Base-by-base conservation (phyloP, 1,140 invertebrate genomes). In the Papilio machaon region DNA sequence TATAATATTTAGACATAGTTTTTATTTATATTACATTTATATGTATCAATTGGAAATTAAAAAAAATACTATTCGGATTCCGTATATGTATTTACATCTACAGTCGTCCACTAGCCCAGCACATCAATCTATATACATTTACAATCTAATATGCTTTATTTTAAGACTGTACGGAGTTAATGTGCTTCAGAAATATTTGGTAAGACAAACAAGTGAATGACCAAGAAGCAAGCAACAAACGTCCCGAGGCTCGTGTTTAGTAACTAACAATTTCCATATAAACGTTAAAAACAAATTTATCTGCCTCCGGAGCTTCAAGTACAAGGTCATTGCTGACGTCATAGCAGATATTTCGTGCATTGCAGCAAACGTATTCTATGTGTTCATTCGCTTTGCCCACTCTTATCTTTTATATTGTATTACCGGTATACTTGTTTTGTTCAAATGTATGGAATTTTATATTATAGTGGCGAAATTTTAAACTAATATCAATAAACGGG, bases 271-370 rank as follows among this genome's bases (percentile, higher is more conserved):
- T 76, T 77, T 23, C 49, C 54, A 77, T 58, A 67, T 67, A 67
- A 67, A 77, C 75, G 60, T 82, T 80, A 73, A 76, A 82, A 77
- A 82, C 75, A 82, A 43, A 75, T 80, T 83, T 85, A 88, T 85
- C 80, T 83, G 80, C 80, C 82, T 85, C 78, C 78, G 76, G 84
- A 86, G 84, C 83, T 87, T 85, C 82, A 88, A 86, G 79, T 87
- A 90, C 88, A 90, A 92, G 91, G 91, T 85, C 86, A 70, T 35
- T 30, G 83, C 76, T 88, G 88, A 91, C 90, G 91, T 91, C 88
- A 90, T 82, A 83, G 83, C 83, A 85, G 82, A 83, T 84, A 85
- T 86, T 86, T 84, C 83, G 83, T 82, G 81, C 82, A 87, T 83
- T 82, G 83, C 86, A 81, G 81, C 85, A 82, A 84, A 64, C 82